phyloP scores from a whole-genome alignment of 2,888 invertebrate genomes.

The Euclidia mi region DNA sequence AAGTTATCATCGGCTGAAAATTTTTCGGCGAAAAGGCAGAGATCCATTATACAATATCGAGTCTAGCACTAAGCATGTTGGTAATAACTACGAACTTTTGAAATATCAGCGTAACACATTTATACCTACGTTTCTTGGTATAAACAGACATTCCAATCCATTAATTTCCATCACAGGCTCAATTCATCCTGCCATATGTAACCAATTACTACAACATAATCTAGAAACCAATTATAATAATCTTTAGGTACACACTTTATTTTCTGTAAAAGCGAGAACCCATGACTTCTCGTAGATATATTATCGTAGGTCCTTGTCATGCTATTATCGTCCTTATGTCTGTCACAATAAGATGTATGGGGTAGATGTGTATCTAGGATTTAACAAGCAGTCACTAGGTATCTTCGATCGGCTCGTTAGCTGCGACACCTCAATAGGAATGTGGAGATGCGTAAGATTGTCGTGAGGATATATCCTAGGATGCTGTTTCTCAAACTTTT shows the following conservation, averaged over 20 bases:
- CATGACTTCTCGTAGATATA: neutral
- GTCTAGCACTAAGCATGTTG: too few species aligned
- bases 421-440: slow-evolving; percentile 77
- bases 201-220: slow-evolving; percentile 2
- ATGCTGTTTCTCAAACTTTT: slow-evolving; percentile 23
- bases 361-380: slow-evolving; percentile 35
- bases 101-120: too few species aligned
- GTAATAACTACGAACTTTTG: too few species aligned
- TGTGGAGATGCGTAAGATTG: slow-evolving; percentile 48
- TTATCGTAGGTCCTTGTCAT: neutral
- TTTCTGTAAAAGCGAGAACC: slow-evolving; percentile 8
- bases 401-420: slow-evolving; percentile 79
- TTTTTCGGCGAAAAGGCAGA: too few species aligned
- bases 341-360: slow-evolving; percentile 34
- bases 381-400: slow-evolving; percentile 56
- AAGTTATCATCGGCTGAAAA: too few species aligned
- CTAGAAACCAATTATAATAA: slow-evolving; percentile 15
- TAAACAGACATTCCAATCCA: too few species aligned
- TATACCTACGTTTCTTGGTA: too few species aligned
- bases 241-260: slow-evolving; percentile 9
- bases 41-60: too few species aligned
- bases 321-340: slow-evolving; percentile 15
- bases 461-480: slow-evolving; percentile 25
- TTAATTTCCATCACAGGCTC: too few species aligned
- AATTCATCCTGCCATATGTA: too few species aligned